phyloP scores from a whole-genome alignment of 2,888 invertebrate species.

The Folsomia manolachei region DNA sequence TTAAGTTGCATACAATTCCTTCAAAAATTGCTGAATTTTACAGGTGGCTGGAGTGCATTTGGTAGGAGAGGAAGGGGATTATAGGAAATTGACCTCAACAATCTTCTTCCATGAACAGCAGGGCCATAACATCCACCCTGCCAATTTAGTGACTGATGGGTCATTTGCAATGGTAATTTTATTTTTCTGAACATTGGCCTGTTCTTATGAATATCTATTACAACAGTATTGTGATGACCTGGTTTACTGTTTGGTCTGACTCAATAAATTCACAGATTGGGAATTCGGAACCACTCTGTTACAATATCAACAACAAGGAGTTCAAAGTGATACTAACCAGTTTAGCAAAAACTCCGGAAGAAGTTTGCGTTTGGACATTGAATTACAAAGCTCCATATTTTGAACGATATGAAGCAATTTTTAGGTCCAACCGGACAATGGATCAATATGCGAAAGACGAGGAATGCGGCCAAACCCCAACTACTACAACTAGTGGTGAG shows the following conservation, averaged over 20 bases:
- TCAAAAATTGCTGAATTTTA: background rate
- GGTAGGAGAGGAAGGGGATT: slow-evolving; percentile 8
- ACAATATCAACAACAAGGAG: background rate
- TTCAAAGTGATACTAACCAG: slow-evolving; percentile 8
- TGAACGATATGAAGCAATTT: slow-evolving; percentile 10
- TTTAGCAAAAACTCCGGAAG: background rate
- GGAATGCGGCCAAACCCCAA: background rate
- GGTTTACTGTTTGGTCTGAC: no score
- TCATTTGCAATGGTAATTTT: slow-evolving; percentile 6
- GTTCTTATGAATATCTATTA: no score
- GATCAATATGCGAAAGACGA: background rate
- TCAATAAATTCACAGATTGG: no score
- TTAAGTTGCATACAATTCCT: no score
- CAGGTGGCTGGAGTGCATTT: slow-evolving; percentile 7
- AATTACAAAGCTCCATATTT: background rate
- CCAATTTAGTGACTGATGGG: background rate
- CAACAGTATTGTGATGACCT: no score
- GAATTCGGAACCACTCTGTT: background rate
- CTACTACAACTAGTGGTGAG: no score
- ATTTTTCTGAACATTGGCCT: no score
- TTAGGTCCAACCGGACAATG: background rate
- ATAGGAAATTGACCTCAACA: background rate
- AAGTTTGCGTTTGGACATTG: slow-evolving; percentile 11
- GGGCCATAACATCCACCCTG: background rate
- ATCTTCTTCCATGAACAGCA: background rate